phyloP scores from a whole-genome alignment of 2,113 vertebrate genomes.

The Gulo gulo region DNA sequence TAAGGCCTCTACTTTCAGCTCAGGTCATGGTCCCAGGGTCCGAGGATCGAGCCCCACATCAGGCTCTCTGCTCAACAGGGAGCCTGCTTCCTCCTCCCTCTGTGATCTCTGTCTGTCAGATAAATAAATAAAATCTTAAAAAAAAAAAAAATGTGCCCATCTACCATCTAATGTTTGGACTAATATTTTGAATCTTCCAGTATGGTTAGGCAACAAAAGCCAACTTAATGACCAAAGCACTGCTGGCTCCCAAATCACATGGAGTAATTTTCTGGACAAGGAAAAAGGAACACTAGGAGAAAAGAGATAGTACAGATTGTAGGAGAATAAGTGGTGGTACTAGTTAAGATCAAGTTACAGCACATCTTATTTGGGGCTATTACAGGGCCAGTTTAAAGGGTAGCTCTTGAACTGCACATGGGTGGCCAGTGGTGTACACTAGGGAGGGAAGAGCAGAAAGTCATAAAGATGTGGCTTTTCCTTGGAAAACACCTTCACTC shows the following conservation, averaged over 20 bases:
- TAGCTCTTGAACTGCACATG: background rate
- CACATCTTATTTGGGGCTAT: background rate
- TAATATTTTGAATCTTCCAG: background rate
- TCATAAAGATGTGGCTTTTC: background rate
- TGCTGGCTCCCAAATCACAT: background rate
- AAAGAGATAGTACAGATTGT: background rate
- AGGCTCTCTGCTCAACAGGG: too few relatives aligned
- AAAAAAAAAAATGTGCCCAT: background rate
- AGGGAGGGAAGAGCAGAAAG: background rate
- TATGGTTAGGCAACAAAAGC: background rate
- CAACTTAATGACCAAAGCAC: background rate
- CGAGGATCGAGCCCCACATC: too few relatives aligned
- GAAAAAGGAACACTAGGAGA: background rate
- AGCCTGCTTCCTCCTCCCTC: too few relatives aligned
- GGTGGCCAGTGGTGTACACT: background rate
- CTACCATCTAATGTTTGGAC: background rate
- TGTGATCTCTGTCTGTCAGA: too few relatives aligned
- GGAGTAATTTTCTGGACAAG: background rate
- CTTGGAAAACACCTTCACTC: background rate
- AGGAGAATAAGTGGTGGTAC: background rate
- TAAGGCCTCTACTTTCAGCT: too few relatives aligned
- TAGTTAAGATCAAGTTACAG: background rate
- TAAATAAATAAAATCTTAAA: too few relatives aligned
- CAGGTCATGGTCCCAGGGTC: too few relatives aligned
- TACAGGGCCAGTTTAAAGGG: background rate